phyloP scores from a whole-genome alignment of 2,113 vertebrate genomes.

The Thalassoma bifasciatum region DNA sequence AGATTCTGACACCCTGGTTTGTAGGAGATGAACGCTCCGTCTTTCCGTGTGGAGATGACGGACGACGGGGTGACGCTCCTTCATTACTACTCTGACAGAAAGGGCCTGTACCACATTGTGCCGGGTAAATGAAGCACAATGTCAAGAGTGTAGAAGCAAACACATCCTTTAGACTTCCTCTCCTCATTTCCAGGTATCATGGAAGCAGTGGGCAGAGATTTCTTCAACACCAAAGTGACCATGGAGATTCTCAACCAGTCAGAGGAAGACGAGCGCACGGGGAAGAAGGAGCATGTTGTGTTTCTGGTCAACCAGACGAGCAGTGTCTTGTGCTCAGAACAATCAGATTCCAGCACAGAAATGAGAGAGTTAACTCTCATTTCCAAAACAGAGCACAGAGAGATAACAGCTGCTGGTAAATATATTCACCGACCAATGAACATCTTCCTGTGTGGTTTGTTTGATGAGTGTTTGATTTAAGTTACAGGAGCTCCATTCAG shows the following conservation, averaged over 20 bases:
- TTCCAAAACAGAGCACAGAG: neutral
- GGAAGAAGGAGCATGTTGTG: conserved; percentile 83
- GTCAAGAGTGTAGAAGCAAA: too few relatives aligned
- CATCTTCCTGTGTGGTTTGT: neutral
- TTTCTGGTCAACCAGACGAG: conserved; percentile 82
- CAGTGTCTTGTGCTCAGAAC: neutral
- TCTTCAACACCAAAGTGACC: conserved; percentile 81
- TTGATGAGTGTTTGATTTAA: conserved; percentile 15
- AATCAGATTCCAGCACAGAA: neutral
- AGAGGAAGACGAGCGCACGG: conserved; percentile 79
- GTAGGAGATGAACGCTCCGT: conserved; percentile 86
- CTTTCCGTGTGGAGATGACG: conserved; percentile 82
- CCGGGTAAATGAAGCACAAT: conserved; percentile 76
- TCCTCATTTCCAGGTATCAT: conserved; percentile 76
- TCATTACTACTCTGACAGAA: conserved; percentile 85
- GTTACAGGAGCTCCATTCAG: conserved; percentile 72
- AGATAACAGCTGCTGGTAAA: neutral
- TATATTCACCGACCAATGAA: too few relatives aligned
- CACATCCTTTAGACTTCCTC: too few relatives aligned
- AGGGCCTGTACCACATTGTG: conserved; percentile 81
- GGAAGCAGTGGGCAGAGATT: conserved; percentile 83
- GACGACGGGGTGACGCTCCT: conserved; percentile 78
- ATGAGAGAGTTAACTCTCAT: too few relatives aligned
- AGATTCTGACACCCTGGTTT: neutral
- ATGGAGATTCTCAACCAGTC: conserved; percentile 81